Conservation (phyloP, 2,888 invertebrate genomes). For the Darwinula stevensoni region DNA sequence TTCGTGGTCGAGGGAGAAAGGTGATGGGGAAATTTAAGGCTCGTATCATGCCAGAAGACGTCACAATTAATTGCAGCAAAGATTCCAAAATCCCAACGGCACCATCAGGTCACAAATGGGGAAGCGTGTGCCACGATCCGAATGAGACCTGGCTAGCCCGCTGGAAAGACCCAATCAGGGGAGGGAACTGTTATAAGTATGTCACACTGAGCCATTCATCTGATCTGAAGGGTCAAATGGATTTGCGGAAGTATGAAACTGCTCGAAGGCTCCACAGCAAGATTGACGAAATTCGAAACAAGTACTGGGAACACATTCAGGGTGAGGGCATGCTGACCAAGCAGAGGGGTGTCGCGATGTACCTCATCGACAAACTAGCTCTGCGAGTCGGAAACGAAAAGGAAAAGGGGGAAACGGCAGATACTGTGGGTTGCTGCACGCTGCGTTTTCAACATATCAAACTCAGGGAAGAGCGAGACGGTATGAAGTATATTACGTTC, state of each 20-base stretch:
- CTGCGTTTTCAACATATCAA: slow-evolving; percentile 82
- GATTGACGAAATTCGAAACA: slow-evolving; percentile 66
- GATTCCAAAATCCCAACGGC: slow-evolving; percentile 53
- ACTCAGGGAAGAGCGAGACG: slow-evolving; percentile 18
- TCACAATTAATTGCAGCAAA: slow-evolving; percentile 90
- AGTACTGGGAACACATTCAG: slow-evolving; percentile 75
- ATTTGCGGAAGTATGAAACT: slow-evolving; percentile 96
- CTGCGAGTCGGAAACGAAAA: slow-evolving; percentile 97
- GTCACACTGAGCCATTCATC: slow-evolving; percentile 98
- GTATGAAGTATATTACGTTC: slow-evolving; percentile 59
- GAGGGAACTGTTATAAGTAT: slow-evolving; percentile 81
- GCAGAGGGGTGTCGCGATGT: slow-evolving; percentile 87
- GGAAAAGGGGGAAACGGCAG: slow-evolving; percentile 88
- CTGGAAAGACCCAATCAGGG: slow-evolving; percentile 94
- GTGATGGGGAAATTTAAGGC: slow-evolving; percentile 95
- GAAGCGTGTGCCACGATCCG: slow-evolving; percentile 72
- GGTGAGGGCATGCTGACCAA: slow-evolving; percentile 93
- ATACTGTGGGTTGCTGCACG: slow-evolving; percentile 97
- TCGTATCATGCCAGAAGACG: slow-evolving; percentile 70
- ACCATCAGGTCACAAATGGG: slow-evolving; percentile 81
- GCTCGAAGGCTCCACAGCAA: slow-evolving; percentile 68
- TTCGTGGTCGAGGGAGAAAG: slow-evolving; percentile 87
- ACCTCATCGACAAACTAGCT: slow-evolving; percentile 89
- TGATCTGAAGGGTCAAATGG: slow-evolving; percentile 94
- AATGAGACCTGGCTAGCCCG: slow-evolving; percentile 87